Base-by-base conservation (phyloP, 2,797 vertebrate species). In the Dermochelys coriacea region DNA sequence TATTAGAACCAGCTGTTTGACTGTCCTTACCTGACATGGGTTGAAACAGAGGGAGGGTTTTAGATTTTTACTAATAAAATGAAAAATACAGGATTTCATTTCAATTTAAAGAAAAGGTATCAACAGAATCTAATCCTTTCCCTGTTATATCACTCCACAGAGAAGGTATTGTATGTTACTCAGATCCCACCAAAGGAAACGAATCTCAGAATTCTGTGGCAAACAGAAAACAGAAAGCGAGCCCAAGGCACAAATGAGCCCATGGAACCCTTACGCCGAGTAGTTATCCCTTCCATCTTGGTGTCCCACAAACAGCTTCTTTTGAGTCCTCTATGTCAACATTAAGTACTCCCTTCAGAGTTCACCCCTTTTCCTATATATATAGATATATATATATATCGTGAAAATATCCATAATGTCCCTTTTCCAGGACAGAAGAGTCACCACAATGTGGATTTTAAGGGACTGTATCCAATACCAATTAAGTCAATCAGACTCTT, bases 11-110 rank as follows among this genome's bases (percentile, higher is more conserved):
- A 93, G 29, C 14, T 85, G 92, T 96, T 93, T 94, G 85, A 91
- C 77, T 6, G 2, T 91, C 80, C 52, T 87, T 89, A 96, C 96
- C 96, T 97, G 77, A n/a, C 86, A 93, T 29, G 49, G 87, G 89
- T 91, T 94, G 81, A 94, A 97, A 97, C 95, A 98, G 94, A 97
- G 45, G 55, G 95, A 94, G 93, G 71, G 94, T 95, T 97, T 97
- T 94, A 97, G 88, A 98, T 96, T 97, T 97, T 97, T 97, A 97
- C 93, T 96, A 97, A 97, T 96, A 97, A 97, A 97, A 97, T 93
- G 95, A 95, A 95, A 96, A 90, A 90, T 78, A 92, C 96, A 91
- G 95, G 97, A 96, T 91, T 97, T 96, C 96, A 93, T 84, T 94
- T 93, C 96, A 93, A 90, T 96, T 96, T 90, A 94, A 93, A 96